phyloP scores from a whole-genome alignment of 2,113 vertebrate species.

The Aepyceros melampus region DNA sequence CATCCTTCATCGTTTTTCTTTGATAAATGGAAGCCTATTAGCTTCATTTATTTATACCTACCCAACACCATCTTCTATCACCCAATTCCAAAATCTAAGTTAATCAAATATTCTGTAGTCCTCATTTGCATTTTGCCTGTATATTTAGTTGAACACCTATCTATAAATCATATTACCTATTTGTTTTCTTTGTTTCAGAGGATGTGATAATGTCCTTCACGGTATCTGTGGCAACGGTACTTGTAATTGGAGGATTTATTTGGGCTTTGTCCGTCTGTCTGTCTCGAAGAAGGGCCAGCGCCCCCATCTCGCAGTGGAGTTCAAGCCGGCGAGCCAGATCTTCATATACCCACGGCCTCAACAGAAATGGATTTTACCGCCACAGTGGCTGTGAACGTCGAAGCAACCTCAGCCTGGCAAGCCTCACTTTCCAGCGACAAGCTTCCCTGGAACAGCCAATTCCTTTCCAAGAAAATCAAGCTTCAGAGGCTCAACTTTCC shows the following conservation, averaged over 20 bases:
- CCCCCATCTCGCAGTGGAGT: conserved; percentile 90
- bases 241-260: conserved; percentile 90
- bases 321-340: conserved; percentile 79
- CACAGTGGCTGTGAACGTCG: conserved; percentile 92
- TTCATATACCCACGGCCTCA: conserved; percentile 67
- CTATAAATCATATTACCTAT: not conserved
- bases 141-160: not conserved
- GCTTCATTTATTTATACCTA: not conserved
- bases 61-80: not conserved
- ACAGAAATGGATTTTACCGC: conserved; percentile 89
- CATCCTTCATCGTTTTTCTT: not conserved
- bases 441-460: conserved; percentile 89
- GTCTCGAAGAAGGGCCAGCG: conserved; percentile 90
- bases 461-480: conserved; percentile 91
- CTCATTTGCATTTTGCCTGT: not conserved
- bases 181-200: conserved; percentile 79
- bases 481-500: conserved; percentile 95
- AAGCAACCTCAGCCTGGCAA: conserved; percentile 95
- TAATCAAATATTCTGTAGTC: not conserved
- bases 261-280: conserved; percentile 89
- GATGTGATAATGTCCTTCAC: conserved; percentile 93
- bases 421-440: conserved; percentile 94
- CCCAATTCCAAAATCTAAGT: not conserved
- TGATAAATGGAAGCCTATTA: not conserved
- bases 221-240: conserved; percentile 91